Base-by-base conservation (phyloP, 2,797 vertebrate species). In the Oreochromis mossambicus region DNA sequence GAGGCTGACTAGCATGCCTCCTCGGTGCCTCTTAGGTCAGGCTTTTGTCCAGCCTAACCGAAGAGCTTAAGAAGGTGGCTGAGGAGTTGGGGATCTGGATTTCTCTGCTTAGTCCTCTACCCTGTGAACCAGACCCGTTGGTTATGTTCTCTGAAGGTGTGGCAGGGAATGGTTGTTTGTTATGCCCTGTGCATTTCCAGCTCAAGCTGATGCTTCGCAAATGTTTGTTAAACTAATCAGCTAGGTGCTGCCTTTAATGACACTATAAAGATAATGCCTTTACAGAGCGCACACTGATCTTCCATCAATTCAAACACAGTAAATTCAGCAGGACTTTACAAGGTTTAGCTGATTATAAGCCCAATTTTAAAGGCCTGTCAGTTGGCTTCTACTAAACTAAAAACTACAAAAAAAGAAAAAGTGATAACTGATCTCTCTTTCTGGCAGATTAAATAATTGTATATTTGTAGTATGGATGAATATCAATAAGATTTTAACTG, bases 221-320 rank as follows among this genome's bases (percentile, higher is more conserved):
- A 38, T 2, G 4, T 89, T 87, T 89, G 43, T 85, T 84, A 81
- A 51, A 29, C 41, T 88, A 83, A 88, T 92, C 82, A 66, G 50
- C 82, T 79, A 81, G 78, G 77, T 77, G 56, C 26, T 82, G 56
- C 29, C 54, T 43, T 79, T 88, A 89, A 86, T 86, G 83, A 84
- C 77, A 79, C 84, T 70, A 52, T 87, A 79, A 83, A 50, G 87
- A 83, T 82, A 84, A 88, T 14, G 43, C 85, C 41, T 32, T 11
- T 51, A 77, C 36, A 83, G 56, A 50, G 77, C 9, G 32, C 81
- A 58, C 81, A 82, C 66, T 80, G 55, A 87, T 88, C 66, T 70
- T 78, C 43, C 81, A 77, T 48, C n/a, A 19, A 46, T 83, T 79
- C 79, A 78, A 86, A 82, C 58, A 21, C 58, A 14, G n/a, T 55